Evolutionary conservation across 2,113 vertebrate species (phyloP).

Genomic region (Athene noctua): DNA sequence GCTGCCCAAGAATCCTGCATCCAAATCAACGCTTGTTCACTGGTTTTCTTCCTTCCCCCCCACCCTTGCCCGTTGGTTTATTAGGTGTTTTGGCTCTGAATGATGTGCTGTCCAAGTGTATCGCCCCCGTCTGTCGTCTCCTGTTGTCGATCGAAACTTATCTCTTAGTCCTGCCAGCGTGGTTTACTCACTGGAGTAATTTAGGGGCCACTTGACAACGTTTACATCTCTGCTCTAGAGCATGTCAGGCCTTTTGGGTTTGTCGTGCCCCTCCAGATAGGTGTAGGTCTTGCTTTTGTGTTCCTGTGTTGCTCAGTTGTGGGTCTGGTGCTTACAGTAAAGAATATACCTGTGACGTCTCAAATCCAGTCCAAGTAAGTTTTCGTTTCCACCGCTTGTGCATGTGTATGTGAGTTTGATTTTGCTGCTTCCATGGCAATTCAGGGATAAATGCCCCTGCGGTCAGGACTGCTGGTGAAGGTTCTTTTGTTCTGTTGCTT

Average conservation of each 20-base stretch:
- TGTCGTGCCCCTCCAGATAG: background rate
- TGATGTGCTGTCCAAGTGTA: background rate
- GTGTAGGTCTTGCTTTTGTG: background rate
- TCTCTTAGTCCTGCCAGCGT: background rate
- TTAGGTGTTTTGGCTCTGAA: background rate
- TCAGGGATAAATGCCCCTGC: background rate
- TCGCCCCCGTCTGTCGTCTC: background rate
- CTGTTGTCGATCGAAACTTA: background rate
- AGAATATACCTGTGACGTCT: background rate
- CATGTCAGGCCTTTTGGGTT: background rate
- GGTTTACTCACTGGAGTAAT: rapidly evolving
- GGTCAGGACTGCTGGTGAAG: background rate
- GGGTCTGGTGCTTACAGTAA: background rate
- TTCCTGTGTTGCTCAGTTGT: background rate
- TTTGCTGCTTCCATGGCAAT: background rate
- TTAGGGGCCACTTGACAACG: rapidly evolving
- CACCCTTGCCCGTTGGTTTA: rapidly evolving
- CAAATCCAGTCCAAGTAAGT: background rate
- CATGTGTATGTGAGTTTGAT: background rate
- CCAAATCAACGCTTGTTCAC: background rate
- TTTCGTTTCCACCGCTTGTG: background rate
- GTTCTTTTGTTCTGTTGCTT: background rate
- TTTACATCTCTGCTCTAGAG: background rate
- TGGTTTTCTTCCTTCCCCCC: background rate
- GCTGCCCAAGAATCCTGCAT: background rate